A percentile compares a stretch with the other conserved stretches of the same genome.
These are phyloP conservation scores for Urosaurus nigricauda DNA, from an alignment of 2,797 vertebrate species.

Conservation along the genomic window DNA sequence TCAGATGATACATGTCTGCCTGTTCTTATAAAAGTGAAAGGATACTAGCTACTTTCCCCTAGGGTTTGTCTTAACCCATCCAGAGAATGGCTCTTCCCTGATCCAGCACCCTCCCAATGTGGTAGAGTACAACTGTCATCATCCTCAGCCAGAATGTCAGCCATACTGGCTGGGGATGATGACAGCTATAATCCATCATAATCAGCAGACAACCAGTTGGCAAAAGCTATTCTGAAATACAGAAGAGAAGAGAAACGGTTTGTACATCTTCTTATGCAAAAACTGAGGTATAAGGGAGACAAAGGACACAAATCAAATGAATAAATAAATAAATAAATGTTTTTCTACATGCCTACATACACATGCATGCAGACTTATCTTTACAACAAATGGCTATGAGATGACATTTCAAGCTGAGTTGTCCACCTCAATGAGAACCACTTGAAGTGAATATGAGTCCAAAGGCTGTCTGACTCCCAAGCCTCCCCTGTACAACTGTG, in stretches of 20 bases:
- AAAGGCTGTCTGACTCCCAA: too few relatives aligned
- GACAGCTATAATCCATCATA: neutral
- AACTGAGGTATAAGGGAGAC: too few relatives aligned
- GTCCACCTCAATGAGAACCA: neutral
- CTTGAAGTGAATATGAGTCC: too few relatives aligned
- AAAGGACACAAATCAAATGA: too few relatives aligned
- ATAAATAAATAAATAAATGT: neutral
- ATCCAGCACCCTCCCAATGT: neutral
- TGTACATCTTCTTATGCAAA: too few relatives aligned
- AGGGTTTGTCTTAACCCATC: neutral
- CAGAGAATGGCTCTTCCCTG: neutral
- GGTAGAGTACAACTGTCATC: neutral
- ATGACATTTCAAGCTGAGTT: neutral
- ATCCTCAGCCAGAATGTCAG: neutral
- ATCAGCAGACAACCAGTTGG: neutral
- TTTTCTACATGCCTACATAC: neutral
- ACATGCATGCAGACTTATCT: neutral
- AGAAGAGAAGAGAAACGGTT: neutral
- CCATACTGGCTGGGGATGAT: neutral
- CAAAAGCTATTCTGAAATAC: neutral
- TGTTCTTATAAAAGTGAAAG: neutral
- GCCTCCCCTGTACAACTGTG: too few relatives aligned
- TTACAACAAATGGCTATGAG: neutral
- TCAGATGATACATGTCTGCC: neutral
- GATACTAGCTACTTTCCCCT: neutral